Percentiles rank a stretch among this genome's conserved stretches.
Conservation (phyloP, 2,113 vertebrate genomes). For the Prionailurus bengalensis region DNA sequence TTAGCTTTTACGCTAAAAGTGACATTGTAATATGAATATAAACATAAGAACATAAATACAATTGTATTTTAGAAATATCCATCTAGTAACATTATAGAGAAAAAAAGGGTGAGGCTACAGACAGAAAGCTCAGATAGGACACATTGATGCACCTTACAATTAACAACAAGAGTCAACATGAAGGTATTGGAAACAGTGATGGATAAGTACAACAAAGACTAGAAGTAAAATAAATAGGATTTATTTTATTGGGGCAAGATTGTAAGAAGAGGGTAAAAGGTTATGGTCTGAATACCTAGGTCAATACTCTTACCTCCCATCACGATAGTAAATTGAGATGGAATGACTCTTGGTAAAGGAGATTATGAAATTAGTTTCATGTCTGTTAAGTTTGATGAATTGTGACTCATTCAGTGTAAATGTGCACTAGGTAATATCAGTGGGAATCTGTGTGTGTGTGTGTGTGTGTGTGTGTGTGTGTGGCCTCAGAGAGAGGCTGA, state of each 20-base stretch:
- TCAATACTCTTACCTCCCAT: background rate
- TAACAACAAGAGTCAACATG: background rate
- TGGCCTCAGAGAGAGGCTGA: background rate
- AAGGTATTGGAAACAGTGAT: background rate
- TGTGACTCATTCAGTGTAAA: background rate
- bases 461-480: background rate
- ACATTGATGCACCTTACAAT: background rate
- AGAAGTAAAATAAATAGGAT: background rate
- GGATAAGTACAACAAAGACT: background rate
- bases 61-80: background rate
- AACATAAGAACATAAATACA: background rate
- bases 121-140: background rate
- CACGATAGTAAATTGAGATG: constrained; percentile 1
- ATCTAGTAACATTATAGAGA: background rate
- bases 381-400: background rate
- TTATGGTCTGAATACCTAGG: background rate
- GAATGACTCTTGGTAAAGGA: background rate
- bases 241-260: background rate
- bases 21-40: background rate
- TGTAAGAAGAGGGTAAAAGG: accelerated
- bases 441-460: background rate
- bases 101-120: background rate
- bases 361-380: background rate
- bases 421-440: background rate
- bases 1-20: background rate